Evolutionary conservation across 2,888 invertebrate species (phyloP), one percentile per base, ranked within the genome.

Genomic region (Rhynchonema sp.): DNA sequence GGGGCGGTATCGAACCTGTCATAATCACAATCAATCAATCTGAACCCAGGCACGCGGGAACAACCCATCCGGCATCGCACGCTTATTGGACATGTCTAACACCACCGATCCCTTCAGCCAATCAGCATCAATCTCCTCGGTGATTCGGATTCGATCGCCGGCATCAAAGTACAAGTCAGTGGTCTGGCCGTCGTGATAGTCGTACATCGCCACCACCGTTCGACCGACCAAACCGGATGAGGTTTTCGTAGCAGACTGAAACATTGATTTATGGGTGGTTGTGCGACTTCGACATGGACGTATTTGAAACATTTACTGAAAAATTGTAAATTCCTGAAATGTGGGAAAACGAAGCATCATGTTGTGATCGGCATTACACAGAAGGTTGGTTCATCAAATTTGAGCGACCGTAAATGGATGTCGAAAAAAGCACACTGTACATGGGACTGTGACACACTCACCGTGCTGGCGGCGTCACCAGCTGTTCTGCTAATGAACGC

Each of bases 1-100:
- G 38, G 38, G 6, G 6, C 17, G 9, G 17, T 17, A 38, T 38
- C 9, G 9, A 38, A 38, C 17, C 38, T 13, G 17, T 17, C 17
- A 17, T 38, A 6, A 6, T 38, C 38, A 38, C n/a, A 38, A 29
- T 55, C 30, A 55, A 6, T 22, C 2, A n/a, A 57, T 2, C 22
- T 58, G 23, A 13, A 59, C 59, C 23, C 30, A 59, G 38, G n/a
- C 30, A 1, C 28, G n/a, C 2, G 59, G 59, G 26, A 59, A 54
- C 9, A 54, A 29, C 9, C 59, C 59, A 2, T 6, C 22, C 9
- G 59, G 59, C 13, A 52, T 30, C 1, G n/a, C 3, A 23, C 59
- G 52, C 9, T 22, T 6, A 30, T 59, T 59, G 38, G 53, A 17
- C 54, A 59, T 2, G 38, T 56, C 56, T 13, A 56, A 26, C 23